These are phyloP conservation scores for Grapholita molesta DNA, from an alignment of 1,140 invertebrate genomes.

Conservation along the genomic window DNA sequence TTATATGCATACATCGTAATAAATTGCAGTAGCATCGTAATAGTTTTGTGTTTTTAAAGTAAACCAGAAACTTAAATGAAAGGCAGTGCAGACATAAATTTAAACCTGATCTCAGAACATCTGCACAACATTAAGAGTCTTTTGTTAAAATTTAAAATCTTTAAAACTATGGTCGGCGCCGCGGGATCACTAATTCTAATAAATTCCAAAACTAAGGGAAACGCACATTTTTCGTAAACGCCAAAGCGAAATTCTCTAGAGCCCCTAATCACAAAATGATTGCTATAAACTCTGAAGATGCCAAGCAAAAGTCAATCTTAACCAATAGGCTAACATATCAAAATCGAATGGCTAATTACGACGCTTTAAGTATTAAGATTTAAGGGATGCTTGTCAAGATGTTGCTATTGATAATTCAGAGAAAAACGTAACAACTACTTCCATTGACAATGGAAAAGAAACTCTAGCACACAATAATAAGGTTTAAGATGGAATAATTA, in stretches of 20 bases:
- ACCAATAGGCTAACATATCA: conserved; percentile 24
- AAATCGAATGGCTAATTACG: conserved; percentile 39
- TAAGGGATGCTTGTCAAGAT: conserved; percentile 71
- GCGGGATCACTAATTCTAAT: conserved; percentile 55
- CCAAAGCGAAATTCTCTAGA: conserved; percentile 56
- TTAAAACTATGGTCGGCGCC: conserved; percentile 51
- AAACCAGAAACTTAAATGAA: background rate
- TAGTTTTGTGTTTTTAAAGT: background rate
- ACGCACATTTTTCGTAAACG: conserved; percentile 58
- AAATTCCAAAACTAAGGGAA: conserved; percentile 68
- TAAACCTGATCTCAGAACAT: conserved; percentile 34
- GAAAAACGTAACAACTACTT: conserved; percentile 36
- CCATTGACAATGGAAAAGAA: conserved; percentile 20
- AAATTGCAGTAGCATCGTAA: background rate
- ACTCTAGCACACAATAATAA: conserved; percentile 25
- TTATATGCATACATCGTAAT: background rate
- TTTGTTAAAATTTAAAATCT: conserved; percentile 50
- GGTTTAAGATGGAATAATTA: conserved; percentile 28
- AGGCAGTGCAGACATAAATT: conserved; percentile 32
- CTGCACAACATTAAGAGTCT: conserved; percentile 43
- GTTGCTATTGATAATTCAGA: conserved; percentile 40
- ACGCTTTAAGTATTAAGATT: conserved; percentile 59
- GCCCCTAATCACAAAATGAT: conserved; percentile 20
- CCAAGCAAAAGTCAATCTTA: conserved; percentile 37
- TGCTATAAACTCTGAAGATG: conserved; percentile 17